Conservation (phyloP, 2,888 invertebrate species). For the Aricia artaxerxes region DNA sequence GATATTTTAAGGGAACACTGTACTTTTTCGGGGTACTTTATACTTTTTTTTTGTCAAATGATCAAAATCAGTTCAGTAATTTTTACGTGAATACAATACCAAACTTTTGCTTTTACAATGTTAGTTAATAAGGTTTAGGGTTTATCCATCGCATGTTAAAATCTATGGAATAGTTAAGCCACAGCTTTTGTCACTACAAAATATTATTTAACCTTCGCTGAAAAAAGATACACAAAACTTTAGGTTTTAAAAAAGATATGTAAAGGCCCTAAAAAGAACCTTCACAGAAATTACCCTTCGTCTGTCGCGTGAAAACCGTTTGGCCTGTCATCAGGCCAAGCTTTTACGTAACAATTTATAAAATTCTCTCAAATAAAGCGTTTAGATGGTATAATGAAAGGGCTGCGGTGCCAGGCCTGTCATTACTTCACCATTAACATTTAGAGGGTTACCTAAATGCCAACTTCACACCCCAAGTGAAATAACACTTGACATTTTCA, state of each 20-base stretch:
- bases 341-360: conserved; percentile 12
- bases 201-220: background rate
- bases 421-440: conserved; percentile 25
- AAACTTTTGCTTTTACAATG: too few species aligned
- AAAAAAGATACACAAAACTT: background rate
- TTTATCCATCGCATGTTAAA: too few species aligned
- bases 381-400: conserved; percentile 26
- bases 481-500: conserved; percentile 26
- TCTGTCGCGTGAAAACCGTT: background rate
- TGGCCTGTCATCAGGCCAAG: background rate
- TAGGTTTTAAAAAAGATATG: background rate
- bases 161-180: too few species aligned
- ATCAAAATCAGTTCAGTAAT: too few species aligned
- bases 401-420: conserved; percentile 29
- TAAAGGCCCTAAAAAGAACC: background rate
- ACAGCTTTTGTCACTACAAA: background rate
- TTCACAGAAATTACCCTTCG: background rate
- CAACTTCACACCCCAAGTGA: conserved; percentile 26
- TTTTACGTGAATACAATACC: too few species aligned
- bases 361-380: background rate
- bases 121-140: too few species aligned
- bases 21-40: background rate
- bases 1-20: background rate
- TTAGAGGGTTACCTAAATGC: conserved; percentile 23
- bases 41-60: too few species aligned